Evolutionary conservation across 2,797 vertebrate genomes (phyloP).

Genomic region (Malurus splendens): DNA sequence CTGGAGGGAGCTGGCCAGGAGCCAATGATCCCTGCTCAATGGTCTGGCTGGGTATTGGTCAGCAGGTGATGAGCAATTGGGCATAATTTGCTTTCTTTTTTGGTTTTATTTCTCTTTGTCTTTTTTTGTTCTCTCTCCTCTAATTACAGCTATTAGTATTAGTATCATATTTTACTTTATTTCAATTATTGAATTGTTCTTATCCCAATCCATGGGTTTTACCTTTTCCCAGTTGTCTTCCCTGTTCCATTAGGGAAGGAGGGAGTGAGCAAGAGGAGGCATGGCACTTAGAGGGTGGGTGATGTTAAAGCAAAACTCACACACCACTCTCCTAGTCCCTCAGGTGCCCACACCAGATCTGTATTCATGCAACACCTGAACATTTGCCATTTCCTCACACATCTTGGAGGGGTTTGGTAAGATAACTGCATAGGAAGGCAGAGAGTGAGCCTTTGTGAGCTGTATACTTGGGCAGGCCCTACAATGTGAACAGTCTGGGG

Average conservation of each 20-base stretch:
- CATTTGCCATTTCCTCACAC: background rate
- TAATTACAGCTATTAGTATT: background rate
- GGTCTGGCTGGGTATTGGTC: background rate
- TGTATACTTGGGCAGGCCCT: background rate
- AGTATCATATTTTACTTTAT: background rate
- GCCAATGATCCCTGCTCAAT: background rate
- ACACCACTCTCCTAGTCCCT: background rate
- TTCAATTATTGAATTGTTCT: background rate
- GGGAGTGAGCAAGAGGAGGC: background rate
- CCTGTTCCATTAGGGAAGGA: background rate
- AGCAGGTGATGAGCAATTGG: background rate
- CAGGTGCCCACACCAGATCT: background rate
- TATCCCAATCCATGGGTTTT: background rate
- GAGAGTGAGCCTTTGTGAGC: background rate
- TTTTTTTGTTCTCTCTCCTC: background rate
- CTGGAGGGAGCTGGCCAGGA: fast-evolving
- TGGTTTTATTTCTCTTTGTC: background rate
- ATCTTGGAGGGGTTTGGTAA: background rate
- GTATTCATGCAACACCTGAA: background rate
- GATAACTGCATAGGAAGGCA: background rate
- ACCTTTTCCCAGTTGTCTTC: background rate
- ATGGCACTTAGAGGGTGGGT: background rate
- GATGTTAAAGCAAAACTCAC: background rate
- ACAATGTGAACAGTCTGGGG: background rate
- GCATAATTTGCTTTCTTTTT: background rate